These are phyloP conservation scores for Thelaira solivaga DNA, from an alignment of 2,888 invertebrate genomes.

Conservation along the genomic window DNA sequence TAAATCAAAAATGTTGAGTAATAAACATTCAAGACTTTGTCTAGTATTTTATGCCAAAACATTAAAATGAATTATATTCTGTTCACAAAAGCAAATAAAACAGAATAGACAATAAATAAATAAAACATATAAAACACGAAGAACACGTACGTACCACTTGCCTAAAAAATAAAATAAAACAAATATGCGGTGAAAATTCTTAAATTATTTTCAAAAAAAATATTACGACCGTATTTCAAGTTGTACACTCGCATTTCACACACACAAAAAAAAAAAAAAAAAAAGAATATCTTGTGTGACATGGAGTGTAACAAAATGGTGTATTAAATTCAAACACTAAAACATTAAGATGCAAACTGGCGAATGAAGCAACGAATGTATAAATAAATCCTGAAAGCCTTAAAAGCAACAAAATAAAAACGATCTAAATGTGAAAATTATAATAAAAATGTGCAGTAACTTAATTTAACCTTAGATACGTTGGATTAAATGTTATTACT, in stretches of 20 bases:
- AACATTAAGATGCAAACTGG: neutral
- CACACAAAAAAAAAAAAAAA: too few relatives aligned
- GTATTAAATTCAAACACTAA: neutral
- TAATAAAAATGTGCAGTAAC: slow-evolving; percentile 60
- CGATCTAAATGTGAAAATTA: slow-evolving; percentile 49
- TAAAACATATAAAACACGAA: too few relatives aligned
- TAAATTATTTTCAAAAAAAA: too few relatives aligned
- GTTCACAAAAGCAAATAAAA: neutral
- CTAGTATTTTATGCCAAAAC: neutral
- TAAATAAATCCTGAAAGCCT: neutral
- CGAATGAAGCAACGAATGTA: neutral
- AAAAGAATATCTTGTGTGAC: slow-evolving; percentile 14
- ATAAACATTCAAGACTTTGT: slow-evolving; percentile 16
- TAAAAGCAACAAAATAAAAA: slow-evolving; percentile 17
- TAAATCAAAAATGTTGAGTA: neutral
- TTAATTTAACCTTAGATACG: slow-evolving; percentile 60
- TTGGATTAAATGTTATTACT: slow-evolving; percentile 38
- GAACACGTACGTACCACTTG: too few relatives aligned
- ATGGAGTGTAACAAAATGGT: slow-evolving; percentile 16
- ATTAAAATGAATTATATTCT: neutral
- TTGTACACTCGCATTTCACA: too few relatives aligned
- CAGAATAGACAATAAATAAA: neutral
- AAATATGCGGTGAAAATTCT: too few relatives aligned
- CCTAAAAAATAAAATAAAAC: neutral
- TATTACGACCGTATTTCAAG: too few relatives aligned